Conservation (phyloP, 2,113 vertebrate genomes). For the Pterocles orientalis region DNA sequence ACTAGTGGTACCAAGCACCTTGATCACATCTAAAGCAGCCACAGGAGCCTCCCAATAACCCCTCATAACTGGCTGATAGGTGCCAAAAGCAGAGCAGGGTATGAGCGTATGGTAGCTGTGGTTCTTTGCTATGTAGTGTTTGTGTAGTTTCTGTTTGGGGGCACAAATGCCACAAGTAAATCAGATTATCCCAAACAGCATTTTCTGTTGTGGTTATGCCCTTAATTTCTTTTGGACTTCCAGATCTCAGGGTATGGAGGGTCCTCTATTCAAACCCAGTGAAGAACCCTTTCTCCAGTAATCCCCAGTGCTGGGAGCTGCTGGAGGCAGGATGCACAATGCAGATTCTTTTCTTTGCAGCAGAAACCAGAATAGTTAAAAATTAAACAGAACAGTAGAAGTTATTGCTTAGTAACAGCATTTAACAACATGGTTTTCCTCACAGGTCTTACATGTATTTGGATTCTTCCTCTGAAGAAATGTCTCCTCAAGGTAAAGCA, state of each 20-base stretch:
- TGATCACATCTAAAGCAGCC: background rate
- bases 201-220: background rate
- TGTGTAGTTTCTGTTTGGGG: background rate
- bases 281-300: background rate
- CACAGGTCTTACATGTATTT: background rate
- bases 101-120: background rate
- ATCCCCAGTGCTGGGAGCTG: background rate
- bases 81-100: background rate
- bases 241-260: background rate
- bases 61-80: background rate
- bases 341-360: background rate
- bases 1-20: background rate
- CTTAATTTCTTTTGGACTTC: background rate
- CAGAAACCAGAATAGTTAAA: background rate
- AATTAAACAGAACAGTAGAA: background rate
- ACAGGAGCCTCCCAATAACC: background rate
- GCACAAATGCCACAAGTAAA: background rate
- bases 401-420: background rate
- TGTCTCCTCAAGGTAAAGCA: background rate
- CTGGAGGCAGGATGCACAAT: background rate
- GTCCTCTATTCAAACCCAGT: background rate
- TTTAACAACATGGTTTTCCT: background rate
- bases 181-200: background rate
- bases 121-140: accelerated
- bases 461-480: background rate